Percentiles rank a stretch among this genome's conserved stretches.
Conservation (phyloP, 2,888 invertebrate genomes). For the Heteromurus nitidus region DNA sequence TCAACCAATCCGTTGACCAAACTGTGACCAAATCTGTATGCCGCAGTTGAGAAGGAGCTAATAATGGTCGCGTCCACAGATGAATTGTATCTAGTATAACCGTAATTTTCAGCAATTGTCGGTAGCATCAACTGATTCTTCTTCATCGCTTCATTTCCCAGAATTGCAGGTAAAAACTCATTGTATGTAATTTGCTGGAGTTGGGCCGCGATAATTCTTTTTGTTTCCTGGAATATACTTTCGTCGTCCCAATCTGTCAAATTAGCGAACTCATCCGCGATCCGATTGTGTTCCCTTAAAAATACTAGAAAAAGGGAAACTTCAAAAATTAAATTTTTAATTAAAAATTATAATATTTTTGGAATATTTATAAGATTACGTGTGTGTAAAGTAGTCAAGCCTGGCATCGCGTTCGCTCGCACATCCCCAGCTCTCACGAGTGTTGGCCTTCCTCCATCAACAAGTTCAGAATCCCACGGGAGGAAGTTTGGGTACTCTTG, state of each 20-base stretch:
- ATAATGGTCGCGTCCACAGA: constrained; percentile 64
- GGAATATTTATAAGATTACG: too few relatives aligned
- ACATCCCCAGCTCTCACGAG: too few relatives aligned
- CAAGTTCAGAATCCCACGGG: too few relatives aligned
- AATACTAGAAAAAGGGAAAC: too few relatives aligned
- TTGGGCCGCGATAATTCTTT: constrained; percentile 84
- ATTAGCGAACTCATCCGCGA: constrained; percentile 80
- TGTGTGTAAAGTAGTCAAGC: too few relatives aligned
- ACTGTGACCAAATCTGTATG: constrained; percentile 72
- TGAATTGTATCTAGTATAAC: constrained; percentile 60
- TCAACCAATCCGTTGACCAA: constrained; percentile 66
- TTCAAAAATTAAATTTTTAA: too few relatives aligned
- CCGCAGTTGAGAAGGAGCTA: constrained; percentile 73
- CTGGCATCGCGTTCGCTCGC: too few relatives aligned
- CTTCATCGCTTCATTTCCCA: constrained; percentile 73
- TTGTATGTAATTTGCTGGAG: constrained; percentile 87
- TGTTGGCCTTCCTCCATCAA: too few relatives aligned
- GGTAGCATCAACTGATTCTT: constrained; percentile 23
- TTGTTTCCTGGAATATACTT: constrained; percentile 83
- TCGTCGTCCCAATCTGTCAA: constrained; percentile 86
- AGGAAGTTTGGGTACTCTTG: too few relatives aligned
- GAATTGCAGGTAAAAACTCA: constrained; percentile 85
- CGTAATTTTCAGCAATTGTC: background rate
- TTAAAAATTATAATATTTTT: too few relatives aligned
- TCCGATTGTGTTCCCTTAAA: constrained; percentile 90